Evolutionary conservation across 2,888 invertebrate genomes (phyloP).

Genomic region (Ophioninae sp.): DNA sequence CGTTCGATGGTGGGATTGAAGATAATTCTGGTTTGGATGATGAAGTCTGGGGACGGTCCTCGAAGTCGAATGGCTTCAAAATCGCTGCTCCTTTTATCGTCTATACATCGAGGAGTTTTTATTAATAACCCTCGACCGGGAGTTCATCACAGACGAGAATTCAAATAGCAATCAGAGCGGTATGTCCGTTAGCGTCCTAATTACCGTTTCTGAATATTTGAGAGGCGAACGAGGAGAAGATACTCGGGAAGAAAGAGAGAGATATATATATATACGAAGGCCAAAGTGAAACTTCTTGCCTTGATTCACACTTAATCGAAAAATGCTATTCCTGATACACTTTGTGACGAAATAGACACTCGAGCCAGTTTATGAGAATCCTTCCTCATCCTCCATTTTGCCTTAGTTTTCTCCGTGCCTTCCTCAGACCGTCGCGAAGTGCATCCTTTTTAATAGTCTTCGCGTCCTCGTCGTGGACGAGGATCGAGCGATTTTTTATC

Average conservation of each 20-base stretch:
- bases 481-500: not conserved
- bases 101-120: slow-evolving; percentile 1
- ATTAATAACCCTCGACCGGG: slow-evolving; percentile 70
- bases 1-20: no score
- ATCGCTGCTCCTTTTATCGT: not conserved
- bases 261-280: slow-evolving; percentile 16
- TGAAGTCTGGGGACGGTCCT: not conserved
- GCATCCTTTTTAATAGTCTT: slow-evolving; percentile 64
- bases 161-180: slow-evolving; percentile 73
- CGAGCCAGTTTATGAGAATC: slow-evolving; percentile 64
- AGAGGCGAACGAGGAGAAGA: slow-evolving; percentile 23
- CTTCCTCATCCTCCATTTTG: not conserved
- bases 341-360: slow-evolving; percentile 61
- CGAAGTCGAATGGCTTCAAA: not conserved
- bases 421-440: slow-evolving; percentile 15
- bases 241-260: slow-evolving; percentile 1
- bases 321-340: slow-evolving; percentile 52
- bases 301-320: slow-evolving; percentile 60
- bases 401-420: not conserved
- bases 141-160: slow-evolving; percentile 72
- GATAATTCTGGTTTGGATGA: not conserved
- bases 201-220: slow-evolving; percentile 61
- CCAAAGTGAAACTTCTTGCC: slow-evolving; percentile 44
- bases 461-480: slow-evolving; percentile 16
- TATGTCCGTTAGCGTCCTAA: slow-evolving; percentile 69